Evolutionary conservation across 1,140 invertebrate genomes (phyloP).

Genomic region (Panagrolaimus sp.): DNA sequence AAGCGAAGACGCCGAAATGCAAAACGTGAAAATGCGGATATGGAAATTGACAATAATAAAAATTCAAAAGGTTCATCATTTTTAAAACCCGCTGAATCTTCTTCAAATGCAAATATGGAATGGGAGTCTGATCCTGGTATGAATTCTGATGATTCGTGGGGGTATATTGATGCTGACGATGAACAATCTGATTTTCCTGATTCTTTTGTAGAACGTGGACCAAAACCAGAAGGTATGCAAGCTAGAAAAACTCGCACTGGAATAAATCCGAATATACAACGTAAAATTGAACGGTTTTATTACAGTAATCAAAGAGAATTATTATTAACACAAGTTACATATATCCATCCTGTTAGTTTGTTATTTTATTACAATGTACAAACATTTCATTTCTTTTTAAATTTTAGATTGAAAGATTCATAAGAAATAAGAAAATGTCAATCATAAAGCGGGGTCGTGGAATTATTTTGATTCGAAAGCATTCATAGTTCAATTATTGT

Average conservation of each 20-base stretch:
- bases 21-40: not conserved
- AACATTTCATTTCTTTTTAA: too few relatives aligned
- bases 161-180: constrained; percentile 27
- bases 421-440: constrained; percentile 11
- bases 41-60: not conserved
- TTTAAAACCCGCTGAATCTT: not conserved
- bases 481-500: not conserved
- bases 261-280: constrained; percentile 4
- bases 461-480: constrained; percentile 21
- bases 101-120: not conserved
- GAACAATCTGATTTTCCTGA: constrained; percentile 29
- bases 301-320: constrained; percentile 21
- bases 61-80: not conserved
- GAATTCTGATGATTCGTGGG: not conserved
- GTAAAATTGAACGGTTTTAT: constrained; percentile 24
- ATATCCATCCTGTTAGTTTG: constrained; percentile 22
- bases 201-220: not conserved
- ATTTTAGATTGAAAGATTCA: constrained; percentile 25
- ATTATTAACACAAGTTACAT: constrained; percentile 21
- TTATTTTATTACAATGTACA: constrained; percentile 4
- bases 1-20: not conserved
- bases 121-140: not conserved
- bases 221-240: not conserved
- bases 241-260: not conserved
- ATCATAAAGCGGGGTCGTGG: constrained; percentile 29